Base-by-base conservation (phyloP, 2,888 invertebrate species). In the Drosophila gaucha region DNA sequence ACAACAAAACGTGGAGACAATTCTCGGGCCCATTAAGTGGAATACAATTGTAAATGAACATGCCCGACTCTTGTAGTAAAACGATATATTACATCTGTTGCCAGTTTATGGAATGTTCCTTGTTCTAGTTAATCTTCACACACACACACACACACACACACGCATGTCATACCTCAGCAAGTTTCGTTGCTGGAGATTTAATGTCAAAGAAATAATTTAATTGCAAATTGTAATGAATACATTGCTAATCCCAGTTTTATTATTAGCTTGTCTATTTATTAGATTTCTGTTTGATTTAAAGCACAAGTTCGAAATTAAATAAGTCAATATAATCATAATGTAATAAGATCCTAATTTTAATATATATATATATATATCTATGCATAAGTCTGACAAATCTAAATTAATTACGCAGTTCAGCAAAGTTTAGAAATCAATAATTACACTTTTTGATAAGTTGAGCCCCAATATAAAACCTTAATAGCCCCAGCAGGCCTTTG, bases 31-130 rank as follows among this genome's bases (percentile, higher is more conserved):
- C 43, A 44, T 44, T 8, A 12, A 39, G 6, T n/a, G 14, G 12
- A 14, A 33, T 49, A 9, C 47, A 44, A 28, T 28, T 44, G 43
- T 44, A 18, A 44, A 44, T 18, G 16, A 44, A 44, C 26, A 44
- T 18, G 43, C 6, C 26, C 43, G 43, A 28, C 28, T 18, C 28
- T 12, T 18, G 28, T 28, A 44, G 43, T 44, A 28, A 28, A 49
- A 41, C 39, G 31, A 28, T 38, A 28, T 12, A 60, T 31, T 59
- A 14, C 16, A 14, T 14, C n/a, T 31, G 20, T n/a, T 20, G 58
- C n/a, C 41, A 38, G 14, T 9, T 12, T 14, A 38, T 16, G n/a
- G 3, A 6, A 38, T 10, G 5, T 2, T 18, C 9, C 6, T 14
- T 16, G 12, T 14, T 8, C 12, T 22, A n/a, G 18, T 8, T 26